Evolutionary conservation across 2,797 vertebrate genomes (phyloP), one percentile per base, ranked within the genome.

Genomic region (Emydoidea blandingii): DNA sequence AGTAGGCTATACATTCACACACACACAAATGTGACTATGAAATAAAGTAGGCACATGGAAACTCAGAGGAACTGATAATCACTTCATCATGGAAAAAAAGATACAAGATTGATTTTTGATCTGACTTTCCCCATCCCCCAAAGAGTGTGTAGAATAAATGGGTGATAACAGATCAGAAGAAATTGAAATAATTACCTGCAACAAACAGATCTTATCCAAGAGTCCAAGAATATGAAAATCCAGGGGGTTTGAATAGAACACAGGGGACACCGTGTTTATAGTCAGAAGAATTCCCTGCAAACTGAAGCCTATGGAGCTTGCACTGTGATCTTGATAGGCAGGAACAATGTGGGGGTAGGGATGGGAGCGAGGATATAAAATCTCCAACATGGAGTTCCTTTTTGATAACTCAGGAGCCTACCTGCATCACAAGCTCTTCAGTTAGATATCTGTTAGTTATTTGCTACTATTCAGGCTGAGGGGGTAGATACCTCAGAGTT

Each of bases 251-350:
- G 93, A 88, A 83, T 34, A 41, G 7, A 78, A 90, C 92, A 86
- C 44, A 56, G 84, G 12, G 8, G 65, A 62, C 34, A 68, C 65
- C 3, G 1, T 68, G 5, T 68, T 34, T 37, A n/a, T n/a, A 68
- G n/a, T n/a, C n/a, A 68, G 18, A 57, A 57, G n/a, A 95, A 95
- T 6, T 29, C 14, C 50, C 54, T 76, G 2, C 93, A 94, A 94
- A 52, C 8, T 34, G 76, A 76, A 37, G 25, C 57, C 88, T 1
- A 0, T 57, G 57, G 53, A 90, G 79, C 8, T 65, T 82, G 50
- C 83, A 27, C 25, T 31, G 52, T 10, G 12, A 81, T 81, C 56
- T 88, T 76, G 94, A 1, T 57, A 83, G 83, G 50, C 1, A 31
- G 27, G 8, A 92, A 14, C 59, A 94, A 23, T 93, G 37, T 72